Conservation (phyloP, 2,113 vertebrate species). For the Gobiocypris rarus region DNA sequence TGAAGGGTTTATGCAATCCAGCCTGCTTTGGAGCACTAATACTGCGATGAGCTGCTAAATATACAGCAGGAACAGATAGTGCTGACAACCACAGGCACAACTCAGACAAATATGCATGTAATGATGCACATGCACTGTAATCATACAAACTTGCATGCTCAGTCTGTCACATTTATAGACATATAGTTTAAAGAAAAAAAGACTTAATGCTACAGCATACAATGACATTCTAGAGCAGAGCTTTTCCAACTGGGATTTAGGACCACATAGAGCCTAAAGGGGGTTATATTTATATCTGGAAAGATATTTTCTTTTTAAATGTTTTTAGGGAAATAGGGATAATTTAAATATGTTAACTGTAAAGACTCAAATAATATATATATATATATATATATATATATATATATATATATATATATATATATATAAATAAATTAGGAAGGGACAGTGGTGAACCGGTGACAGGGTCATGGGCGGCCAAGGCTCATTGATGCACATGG, state of each 20-base stretch:
- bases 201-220: neutral
- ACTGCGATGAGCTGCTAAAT: slow-evolving; percentile 32
- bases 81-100: slow-evolving; percentile 33
- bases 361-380: too few relatives aligned
- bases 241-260: neutral
- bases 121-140: neutral
- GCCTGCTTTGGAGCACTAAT: slow-evolving; percentile 37
- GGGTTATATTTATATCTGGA: neutral
- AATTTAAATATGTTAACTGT: neutral
- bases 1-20: slow-evolving; percentile 41
- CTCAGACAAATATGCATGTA: slow-evolving; percentile 2
- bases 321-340: too few relatives aligned
- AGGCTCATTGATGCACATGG: too few relatives aligned
- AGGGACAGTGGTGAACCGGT: too few relatives aligned
- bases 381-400: too few relatives aligned
- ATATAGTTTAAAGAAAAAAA: neutral
- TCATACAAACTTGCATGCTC: neutral
- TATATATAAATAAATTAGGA: too few relatives aligned
- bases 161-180: neutral
- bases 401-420: too few relatives aligned
- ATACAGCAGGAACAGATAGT: slow-evolving; percentile 35
- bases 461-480: too few relatives aligned
- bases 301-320: too few relatives aligned
- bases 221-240: neutral
- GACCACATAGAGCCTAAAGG: neutral